Evolutionary conservation across 2,113 vertebrate genomes (phyloP).

Genomic region (Struthio camelus): DNA sequence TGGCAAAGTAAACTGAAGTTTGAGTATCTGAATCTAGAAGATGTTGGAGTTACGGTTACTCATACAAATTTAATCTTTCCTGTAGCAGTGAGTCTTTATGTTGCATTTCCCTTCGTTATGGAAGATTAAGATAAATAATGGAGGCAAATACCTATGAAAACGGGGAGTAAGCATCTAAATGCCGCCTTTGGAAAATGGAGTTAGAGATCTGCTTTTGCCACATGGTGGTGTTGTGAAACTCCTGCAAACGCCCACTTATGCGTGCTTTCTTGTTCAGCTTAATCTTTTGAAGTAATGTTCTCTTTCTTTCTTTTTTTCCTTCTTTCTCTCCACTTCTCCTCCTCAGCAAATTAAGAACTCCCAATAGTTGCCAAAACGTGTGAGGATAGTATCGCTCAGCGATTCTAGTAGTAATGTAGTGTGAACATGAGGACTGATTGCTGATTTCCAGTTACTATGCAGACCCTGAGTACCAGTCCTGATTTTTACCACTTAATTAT

Average conservation of each 20-base stretch:
- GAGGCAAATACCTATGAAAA: not conserved
- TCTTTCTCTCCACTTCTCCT: not conserved
- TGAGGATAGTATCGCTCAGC: not conserved
- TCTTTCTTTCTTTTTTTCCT: not conserved
- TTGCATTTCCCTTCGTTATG: not conserved
- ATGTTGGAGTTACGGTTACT: not conserved
- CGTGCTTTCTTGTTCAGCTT: not conserved
- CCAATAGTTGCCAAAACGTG: not conserved
- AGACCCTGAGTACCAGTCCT: not conserved
- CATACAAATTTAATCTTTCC: not conserved
- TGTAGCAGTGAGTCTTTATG: not conserved
- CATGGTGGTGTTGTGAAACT: not conserved
- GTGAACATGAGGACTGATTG: not conserved
- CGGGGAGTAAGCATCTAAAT: not conserved
- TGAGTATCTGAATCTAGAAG: not conserved
- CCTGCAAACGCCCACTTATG: not conserved
- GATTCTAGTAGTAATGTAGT: not conserved
- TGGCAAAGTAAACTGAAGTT: not conserved
- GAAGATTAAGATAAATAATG: not conserved
- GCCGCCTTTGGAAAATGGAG: not conserved
- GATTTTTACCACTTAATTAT: not conserved
- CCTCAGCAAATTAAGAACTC: not conserved
- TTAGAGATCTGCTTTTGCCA: not conserved
- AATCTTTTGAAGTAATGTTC: not conserved
- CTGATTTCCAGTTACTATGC: too few species aligned